These are phyloP conservation scores for Chromis chromis DNA, from an alignment of 2,797 vertebrate genomes.

Conservation along the genomic window DNA sequence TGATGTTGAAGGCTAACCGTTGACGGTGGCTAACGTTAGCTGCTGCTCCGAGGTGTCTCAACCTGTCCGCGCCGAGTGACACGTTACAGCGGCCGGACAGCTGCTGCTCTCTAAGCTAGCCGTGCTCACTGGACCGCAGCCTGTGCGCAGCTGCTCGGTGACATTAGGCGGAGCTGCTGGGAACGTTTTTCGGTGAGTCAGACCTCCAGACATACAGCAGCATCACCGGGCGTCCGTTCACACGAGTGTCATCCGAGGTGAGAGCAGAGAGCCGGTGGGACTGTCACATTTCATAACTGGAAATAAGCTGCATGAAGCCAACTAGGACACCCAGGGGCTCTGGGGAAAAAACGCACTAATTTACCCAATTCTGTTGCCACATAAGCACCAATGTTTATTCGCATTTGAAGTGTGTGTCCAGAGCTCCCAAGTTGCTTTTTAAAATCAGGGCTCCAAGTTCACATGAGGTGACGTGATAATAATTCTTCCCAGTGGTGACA, in stretches of 20 bases:
- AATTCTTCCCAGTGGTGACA: background rate
- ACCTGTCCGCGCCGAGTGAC: conserved; percentile 45
- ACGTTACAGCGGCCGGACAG: conserved; percentile 34
- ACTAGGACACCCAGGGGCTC: background rate
- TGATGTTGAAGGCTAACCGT: conserved; percentile 59
- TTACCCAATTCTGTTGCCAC: background rate
- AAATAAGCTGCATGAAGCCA: background rate
- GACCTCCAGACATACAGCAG: conserved; percentile 29
- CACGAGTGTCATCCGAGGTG: conserved; percentile 29
- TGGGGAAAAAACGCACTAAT: background rate
- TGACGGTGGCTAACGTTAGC: conserved; percentile 62
- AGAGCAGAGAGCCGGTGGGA: background rate
- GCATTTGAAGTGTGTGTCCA: background rate
- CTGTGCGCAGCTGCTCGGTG: conserved; percentile 45
- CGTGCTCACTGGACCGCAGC: conserved; percentile 32
- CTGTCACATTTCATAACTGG: background rate
- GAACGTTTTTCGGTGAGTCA: conserved; percentile 16
- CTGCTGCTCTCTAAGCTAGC: conserved; percentile 41
- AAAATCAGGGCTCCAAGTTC: conserved; percentile 2
- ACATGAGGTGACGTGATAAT: conserved; percentile 4
- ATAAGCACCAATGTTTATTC: no score
- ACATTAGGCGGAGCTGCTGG: conserved; percentile 24
- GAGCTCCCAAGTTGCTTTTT: background rate
- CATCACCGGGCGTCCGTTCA: conserved; percentile 26
- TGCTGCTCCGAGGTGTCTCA: background rate